Evolutionary conservation across 1,140 invertebrate genomes (phyloP).

Genomic region (Danaus plexippus): DNA sequence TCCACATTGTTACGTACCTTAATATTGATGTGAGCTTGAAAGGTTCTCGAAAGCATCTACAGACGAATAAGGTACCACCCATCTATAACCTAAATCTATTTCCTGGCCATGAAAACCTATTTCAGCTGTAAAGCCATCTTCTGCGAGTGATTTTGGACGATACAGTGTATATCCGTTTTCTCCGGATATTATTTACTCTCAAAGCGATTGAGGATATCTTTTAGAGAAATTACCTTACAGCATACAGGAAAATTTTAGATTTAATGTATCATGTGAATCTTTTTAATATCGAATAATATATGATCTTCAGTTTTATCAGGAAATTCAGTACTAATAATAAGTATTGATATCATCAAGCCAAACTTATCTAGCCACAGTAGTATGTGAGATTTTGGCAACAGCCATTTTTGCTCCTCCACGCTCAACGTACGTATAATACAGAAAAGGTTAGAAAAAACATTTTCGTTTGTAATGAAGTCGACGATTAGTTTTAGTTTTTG

Average conservation of each 20-base stretch:
- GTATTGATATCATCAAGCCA: no score
- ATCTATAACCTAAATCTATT: no score
- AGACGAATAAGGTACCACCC: no score
- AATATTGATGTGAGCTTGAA: no score
- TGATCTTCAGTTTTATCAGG: no score
- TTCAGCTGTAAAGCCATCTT: background rate
- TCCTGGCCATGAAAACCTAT: no score
- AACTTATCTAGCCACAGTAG: background rate
- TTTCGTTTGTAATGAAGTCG: background rate
- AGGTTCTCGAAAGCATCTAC: no score
- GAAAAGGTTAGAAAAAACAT: background rate
- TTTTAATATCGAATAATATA: background rate
- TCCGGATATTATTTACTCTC: background rate
- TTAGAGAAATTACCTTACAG: background rate
- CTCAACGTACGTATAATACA: background rate
- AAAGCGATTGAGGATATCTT: background rate
- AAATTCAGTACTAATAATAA: no score
- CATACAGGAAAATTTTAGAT: background rate
- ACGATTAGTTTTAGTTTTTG: background rate
- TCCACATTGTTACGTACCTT: no score
- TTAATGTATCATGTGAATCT: background rate
- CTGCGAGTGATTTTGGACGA: background rate
- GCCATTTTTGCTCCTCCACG: background rate
- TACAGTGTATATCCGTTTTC: constrained; percentile 2
- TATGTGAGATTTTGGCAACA: background rate